Conservation (phyloP, 1,140 invertebrate species). For the Pogonomyrmex californicus region DNA sequence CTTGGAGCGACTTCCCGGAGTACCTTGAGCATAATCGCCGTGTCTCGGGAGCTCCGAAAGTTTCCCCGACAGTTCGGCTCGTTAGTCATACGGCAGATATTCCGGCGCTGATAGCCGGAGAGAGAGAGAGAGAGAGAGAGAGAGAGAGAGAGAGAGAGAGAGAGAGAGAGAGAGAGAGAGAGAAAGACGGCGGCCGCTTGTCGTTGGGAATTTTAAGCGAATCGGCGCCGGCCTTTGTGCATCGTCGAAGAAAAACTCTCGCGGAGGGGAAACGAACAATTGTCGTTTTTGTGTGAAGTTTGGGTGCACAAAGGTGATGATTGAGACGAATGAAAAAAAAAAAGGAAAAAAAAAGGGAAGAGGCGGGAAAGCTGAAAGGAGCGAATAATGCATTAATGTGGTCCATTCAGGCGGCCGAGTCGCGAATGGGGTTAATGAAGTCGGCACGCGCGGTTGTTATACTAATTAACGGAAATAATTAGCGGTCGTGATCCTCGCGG, state of each 20-base stretch:
- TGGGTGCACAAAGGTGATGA: constrained; percentile 13
- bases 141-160: no score
- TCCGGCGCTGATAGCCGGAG: constrained; percentile 9
- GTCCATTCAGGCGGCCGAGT: background rate
- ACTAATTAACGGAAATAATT: constrained; percentile 57
- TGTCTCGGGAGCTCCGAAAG: constrained; percentile 30
- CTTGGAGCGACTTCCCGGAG: background rate
- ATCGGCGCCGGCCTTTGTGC: background rate
- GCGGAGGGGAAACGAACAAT: constrained; percentile 21
- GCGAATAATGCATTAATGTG: constrained; percentile 42
- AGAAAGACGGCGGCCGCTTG: background rate
- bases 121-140: no score
- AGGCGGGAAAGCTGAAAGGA: background rate
- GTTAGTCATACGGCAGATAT: constrained; percentile 42
- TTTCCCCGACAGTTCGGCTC: constrained; percentile 15
- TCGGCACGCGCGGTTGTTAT: constrained; percentile 32
- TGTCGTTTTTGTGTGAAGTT: constrained; percentile 32
- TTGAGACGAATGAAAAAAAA: background rate
- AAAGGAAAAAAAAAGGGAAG: background rate
- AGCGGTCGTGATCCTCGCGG: background rate
- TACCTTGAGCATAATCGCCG: constrained; percentile 20
- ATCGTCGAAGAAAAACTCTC: constrained; percentile 8
- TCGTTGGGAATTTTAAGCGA: constrained; percentile 29
- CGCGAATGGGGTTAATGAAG: constrained; percentile 49
- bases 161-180: no score